Evolutionary conservation across 2,113 vertebrate genomes (phyloP), one percentile per base, ranked within the genome.

Genomic region (Tetrao urogallus): DNA sequence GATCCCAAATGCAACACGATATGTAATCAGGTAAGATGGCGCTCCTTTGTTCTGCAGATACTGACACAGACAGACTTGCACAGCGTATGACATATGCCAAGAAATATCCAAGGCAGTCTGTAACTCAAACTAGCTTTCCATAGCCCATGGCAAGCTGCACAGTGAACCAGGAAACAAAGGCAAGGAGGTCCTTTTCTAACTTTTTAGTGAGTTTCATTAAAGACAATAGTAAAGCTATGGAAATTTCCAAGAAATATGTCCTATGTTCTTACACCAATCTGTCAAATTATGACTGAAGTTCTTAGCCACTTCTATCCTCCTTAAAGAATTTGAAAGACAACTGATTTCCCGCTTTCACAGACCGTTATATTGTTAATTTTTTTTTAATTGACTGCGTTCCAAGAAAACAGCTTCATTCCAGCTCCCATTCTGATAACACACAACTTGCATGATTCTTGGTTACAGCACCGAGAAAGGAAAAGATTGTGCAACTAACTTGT

Each of bases 311-410:
- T 76, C 48, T 14, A 58, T 4, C 45, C 0, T 4, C 45, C 14
- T 60, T 81, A 58, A 42, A 79, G 38, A 30, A 4, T 83, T 56
- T 50, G 22, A 67, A 82, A 69, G 25, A 50, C 17, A 16, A 48
- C 4, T 60, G 47, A 43, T 72, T 34, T 84, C 7, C 0, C 38
- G 13, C 32, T 52, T 56, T 52, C 48, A 52, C 14, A 56, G 50
- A 13, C 25, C 30, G 8, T 42, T 11, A 5, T 3, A 48, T 0
- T 22, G 13, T 16, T 30, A 34, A 8, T 1, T 21, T 36, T 71
- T 67, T 52, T 63, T 58, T 6, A 72, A 86, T 1, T 78, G 73
- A 11, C 57, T 82, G 40, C 54, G 47, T 52, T 75, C 52, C 61
- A 86, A 64, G 32, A 84, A 78, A 40, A 73, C 48, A 45, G 19